These are phyloP conservation scores for Aleiodes alternator DNA, from an alignment of 2,888 invertebrate species.

Conservation along the genomic window DNA sequence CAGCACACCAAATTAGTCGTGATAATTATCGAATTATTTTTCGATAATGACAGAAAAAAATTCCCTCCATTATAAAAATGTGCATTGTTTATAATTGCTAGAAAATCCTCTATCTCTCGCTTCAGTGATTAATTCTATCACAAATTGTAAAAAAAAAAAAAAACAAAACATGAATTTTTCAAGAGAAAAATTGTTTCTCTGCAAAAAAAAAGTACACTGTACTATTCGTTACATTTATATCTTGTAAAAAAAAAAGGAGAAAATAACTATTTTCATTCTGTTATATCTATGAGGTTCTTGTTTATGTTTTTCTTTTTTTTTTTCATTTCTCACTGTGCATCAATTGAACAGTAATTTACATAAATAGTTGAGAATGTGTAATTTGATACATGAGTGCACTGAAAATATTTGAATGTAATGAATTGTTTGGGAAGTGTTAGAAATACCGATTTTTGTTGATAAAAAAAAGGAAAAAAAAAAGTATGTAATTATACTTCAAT, in stretches of 20 bases:
- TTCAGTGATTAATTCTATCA: too few species aligned
- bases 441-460: too few species aligned
- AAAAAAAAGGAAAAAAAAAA: neutral
- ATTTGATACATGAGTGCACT: too few species aligned
- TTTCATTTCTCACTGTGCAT: too few species aligned
- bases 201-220: neutral
- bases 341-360: too few species aligned
- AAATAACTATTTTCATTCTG: conserved; percentile 3
- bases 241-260: neutral
- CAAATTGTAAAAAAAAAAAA: neutral
- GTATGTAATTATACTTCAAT: neutral
- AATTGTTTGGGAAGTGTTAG: too few species aligned
- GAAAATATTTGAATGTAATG: too few species aligned
- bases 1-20: neutral
- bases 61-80: conserved; percentile 29
- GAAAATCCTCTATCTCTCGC: neutral
- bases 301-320: neutral
- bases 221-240: conserved; percentile 2
- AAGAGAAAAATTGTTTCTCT: neutral
- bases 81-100: conserved; percentile 7
- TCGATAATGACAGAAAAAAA: neutral
- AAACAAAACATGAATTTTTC: neutral
- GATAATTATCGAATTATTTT: conserved; percentile 14
- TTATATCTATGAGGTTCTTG: conserved; percentile 3
- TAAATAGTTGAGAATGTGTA: too few species aligned